Base-by-base conservation (phyloP, 2,797 vertebrate species). In the Lacerta agilis region DNA sequence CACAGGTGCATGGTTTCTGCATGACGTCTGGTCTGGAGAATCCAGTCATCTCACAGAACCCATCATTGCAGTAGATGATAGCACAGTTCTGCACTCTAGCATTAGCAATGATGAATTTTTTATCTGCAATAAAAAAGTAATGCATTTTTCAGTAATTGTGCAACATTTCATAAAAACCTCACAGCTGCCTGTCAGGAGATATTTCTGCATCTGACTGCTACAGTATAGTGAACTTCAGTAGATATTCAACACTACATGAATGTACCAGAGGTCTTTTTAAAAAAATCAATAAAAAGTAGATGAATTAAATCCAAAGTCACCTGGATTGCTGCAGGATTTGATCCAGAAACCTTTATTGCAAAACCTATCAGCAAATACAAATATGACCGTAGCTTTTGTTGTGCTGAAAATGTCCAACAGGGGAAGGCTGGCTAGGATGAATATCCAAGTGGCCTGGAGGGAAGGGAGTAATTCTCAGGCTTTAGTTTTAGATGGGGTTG, bases 51-150 rank as follows among this genome's bases (percentile, higher is more conserved):
- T 99, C 99, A 88, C 99, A 99, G 97, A 99, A 99, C 86, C 98
- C 98, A 87, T 99, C 99, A 81, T 99, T 99, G 97, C 99, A 99
- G 96, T 99, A 99, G 95, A 99, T 99, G 95, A 99, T 99, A 10
- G 99, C 99, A 97, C 99, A 99, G 92, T 99, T 99, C 97, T 99
- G 97, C 88, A 99, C 99, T 95, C 98, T 98, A 92, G 98, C 98
- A 95, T 99, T 99, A 96, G 99, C 99, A 96, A 99, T 99, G 93
- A 99, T 97, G 97, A 99, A 99, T 98, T 99, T 99, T 96, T 98
- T 98, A 97, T 99, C 99, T 99, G 98, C 88, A 96, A 96, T 92
- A 95, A 93, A 93, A 96, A 86, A 93, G 90, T 73, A 90, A 95
- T 93, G 90, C 79, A 96, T 95, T 86, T 94, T 96, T 96, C 89